Evolutionary conservation across 2,113 vertebrate species (phyloP), one percentile per base, ranked within the genome.

Genomic region (Cavia porcellus): DNA sequence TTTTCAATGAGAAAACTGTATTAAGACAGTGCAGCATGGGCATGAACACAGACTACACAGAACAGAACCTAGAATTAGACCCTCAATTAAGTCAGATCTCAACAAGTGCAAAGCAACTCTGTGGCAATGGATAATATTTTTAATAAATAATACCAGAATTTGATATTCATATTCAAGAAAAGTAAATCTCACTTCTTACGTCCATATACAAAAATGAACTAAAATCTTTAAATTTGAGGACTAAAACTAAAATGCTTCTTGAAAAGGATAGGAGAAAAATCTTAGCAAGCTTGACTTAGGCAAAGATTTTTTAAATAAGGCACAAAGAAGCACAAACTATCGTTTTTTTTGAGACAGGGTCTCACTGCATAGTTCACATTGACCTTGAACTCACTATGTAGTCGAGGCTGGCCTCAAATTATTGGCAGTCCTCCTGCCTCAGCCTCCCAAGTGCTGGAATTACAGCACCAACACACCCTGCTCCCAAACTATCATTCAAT

Each of bases 131-230:
- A 47, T 82, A 42, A 35, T 82, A 42, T 93, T 92, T 25, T 72
- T n/a, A 89, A 57, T 86, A 86, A 55, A 77, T 59, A 66, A 91
- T 47, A n/a, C 19, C 82, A 20, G 61, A 83, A 79, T 22, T 72
- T 25, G 47, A 83, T 80, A 86, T 50, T 92, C n/a, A n/a, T 47
- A 64, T 22, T 22, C 20, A 72, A 95, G 42, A 95, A 83, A 38
- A 83, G 80, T 59, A 89, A 59, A 83, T 19, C 32, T 81, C 32
- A 96, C 2, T 10, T 11, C 15, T 85, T 30, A 84, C 38, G 25
- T 93, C 30, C 32, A 83, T 30, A 57, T 25, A 64, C 0, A 75
- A 97, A 96, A 95, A 95, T 59, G 90, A 88, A 92, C 45, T 93
- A 25, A 84, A 94, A 87, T 50, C 13, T 82, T 83, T 92, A 94